Evolutionary conservation across 2,113 vertebrate species (phyloP), one percentile per base, ranked within the genome.

Genomic region (Syngnathus typhle): DNA sequence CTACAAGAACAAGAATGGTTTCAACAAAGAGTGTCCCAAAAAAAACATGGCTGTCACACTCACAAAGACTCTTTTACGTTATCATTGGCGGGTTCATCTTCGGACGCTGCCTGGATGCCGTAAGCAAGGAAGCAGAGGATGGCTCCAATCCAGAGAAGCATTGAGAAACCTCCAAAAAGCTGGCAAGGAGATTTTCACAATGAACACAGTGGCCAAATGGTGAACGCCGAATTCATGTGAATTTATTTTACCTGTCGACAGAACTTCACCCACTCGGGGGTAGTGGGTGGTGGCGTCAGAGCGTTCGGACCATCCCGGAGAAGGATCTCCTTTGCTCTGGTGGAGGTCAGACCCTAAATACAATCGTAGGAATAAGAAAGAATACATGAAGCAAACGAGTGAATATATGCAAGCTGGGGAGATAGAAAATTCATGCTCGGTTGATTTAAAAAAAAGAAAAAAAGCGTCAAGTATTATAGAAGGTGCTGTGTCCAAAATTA

Each of bases 241-340:
- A n/a, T 51, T 10, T 5, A 38, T 16, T 62, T 4, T 64, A 89
- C 88, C 86, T 89, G 97, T 82, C 87, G 92, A 47, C 97, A 98
- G 88, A 99, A 99, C 79, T 99, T 99, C 1, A 98, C 84, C 96
- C 97, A 98, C 71, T 98, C 97, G 0, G 97, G 97, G 10, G 94
- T 96, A 0, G 95, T 98, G 37, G 96, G 95, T 7, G 97, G 97
- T 0, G 97, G 97, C 0, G 96, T 98, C 43, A 98, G 93, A 60
- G 94, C 75, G 1, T 99, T 99, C 0, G 95, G 97, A 7, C 97
- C 97, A 36, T 99, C 97, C 9, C 96, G 91, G 61, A 91, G 91
- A 67, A 98, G 87, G 84, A 98, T 93, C 87, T 99, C 97, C 55
- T 92, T 94, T 44, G 93, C 96, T 73, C 93, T 92, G 6, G 90